These are phyloP conservation scores for Drosophila pruinosa DNA, from an alignment of 1,140 invertebrate genomes.

Conservation along the genomic window DNA sequence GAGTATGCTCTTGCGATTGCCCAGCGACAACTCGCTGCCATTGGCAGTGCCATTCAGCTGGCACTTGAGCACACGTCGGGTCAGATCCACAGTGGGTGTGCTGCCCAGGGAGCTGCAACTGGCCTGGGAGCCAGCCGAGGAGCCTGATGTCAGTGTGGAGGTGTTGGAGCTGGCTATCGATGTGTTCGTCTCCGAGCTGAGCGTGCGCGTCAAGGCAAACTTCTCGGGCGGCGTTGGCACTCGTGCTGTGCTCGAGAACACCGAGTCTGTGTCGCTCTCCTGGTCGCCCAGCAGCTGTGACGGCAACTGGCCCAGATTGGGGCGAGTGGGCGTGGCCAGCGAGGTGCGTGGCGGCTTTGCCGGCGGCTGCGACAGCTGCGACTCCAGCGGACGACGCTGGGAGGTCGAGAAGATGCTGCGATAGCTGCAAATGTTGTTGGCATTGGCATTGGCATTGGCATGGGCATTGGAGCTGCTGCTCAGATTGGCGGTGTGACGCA, in stretches of 20 bases:
- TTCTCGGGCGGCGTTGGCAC: conserved; percentile 83
- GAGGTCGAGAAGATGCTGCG: conserved; percentile 60
- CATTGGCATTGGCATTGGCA: conserved; percentile 25
- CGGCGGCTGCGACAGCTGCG: conserved; percentile 65
- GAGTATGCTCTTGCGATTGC: conserved; percentile 93
- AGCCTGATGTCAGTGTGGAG: conserved; percentile 86
- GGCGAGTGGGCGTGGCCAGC: conserved; percentile 19
- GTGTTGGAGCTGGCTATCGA: conserved; percentile 86
- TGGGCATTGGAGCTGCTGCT: neutral
- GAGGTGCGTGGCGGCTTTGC: conserved; percentile 82
- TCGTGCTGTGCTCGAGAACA: conserved; percentile 88
- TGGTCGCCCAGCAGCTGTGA: conserved; percentile 83
- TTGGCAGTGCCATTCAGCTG: conserved; percentile 28
- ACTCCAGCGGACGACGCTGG: conserved; percentile 53
- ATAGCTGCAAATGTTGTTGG: conserved; percentile 35
- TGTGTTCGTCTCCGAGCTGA: conserved; percentile 86
- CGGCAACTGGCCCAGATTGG: conserved; percentile 4
- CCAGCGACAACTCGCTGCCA: conserved; percentile 84
- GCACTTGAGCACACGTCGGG: conserved; percentile 87
- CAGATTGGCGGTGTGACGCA: neutral
- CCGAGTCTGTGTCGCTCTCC: conserved; percentile 93
- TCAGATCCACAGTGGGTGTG: conserved; percentile 84
- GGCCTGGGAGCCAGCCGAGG: conserved; percentile 86
- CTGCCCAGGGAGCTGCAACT: conserved; percentile 87
- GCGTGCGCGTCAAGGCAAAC: conserved; percentile 84